A percentile compares a stretch with the other conserved stretches of the same genome.
phyloP scores from a whole-genome alignment of 2,888 invertebrate genomes.

The Buathra laborator region DNA sequence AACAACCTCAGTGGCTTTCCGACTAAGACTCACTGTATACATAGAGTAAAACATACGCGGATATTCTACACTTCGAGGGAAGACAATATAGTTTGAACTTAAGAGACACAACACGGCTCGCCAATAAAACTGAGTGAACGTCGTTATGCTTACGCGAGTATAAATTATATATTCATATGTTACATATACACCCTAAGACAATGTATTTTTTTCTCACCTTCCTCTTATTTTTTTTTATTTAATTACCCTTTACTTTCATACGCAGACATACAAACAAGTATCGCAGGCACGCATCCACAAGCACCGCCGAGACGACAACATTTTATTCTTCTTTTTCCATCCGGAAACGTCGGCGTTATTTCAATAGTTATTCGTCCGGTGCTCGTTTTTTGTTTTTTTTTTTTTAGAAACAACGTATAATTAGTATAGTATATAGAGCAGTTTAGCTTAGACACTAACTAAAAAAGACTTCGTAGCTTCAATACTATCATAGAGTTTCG shows the following conservation, averaged over 20 bases:
- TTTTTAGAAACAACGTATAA: slow-evolving; percentile 56
- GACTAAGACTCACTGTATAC: slow-evolving; percentile 42
- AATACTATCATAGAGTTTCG: slow-evolving; percentile 73
- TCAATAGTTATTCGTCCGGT: slow-evolving; percentile 43
- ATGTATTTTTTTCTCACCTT: neutral
- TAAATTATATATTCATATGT: slow-evolving; percentile 21
- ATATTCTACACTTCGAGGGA: slow-evolving; percentile 41
- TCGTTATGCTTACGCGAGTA: slow-evolving; percentile 38
- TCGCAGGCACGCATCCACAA: slow-evolving; percentile 53
- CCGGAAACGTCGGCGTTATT: neutral
- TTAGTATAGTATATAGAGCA: slow-evolving; percentile 34
- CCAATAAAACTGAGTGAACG: slow-evolving; percentile 52
- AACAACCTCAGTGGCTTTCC: slow-evolving; percentile 35
- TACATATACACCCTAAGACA: slow-evolving; percentile 23
- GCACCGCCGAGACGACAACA: slow-evolving; percentile 49
- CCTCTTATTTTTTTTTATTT: slow-evolving; percentile 9
- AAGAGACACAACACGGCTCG: slow-evolving; percentile 47
- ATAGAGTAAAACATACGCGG: slow-evolving; percentile 11
- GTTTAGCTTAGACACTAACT: slow-evolving; percentile 63
- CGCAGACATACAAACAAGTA: slow-evolving; percentile 51
- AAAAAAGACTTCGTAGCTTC: slow-evolving; percentile 73
- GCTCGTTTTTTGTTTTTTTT: slow-evolving; percentile 35
- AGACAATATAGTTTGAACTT: slow-evolving; percentile 63
- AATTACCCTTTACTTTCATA: slow-evolving; percentile 55
- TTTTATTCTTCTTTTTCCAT: neutral